Evolutionary conservation across 2,888 invertebrate species (phyloP), one percentile per base, ranked within the genome.

Genomic region (Nymphalis urticae): DNA sequence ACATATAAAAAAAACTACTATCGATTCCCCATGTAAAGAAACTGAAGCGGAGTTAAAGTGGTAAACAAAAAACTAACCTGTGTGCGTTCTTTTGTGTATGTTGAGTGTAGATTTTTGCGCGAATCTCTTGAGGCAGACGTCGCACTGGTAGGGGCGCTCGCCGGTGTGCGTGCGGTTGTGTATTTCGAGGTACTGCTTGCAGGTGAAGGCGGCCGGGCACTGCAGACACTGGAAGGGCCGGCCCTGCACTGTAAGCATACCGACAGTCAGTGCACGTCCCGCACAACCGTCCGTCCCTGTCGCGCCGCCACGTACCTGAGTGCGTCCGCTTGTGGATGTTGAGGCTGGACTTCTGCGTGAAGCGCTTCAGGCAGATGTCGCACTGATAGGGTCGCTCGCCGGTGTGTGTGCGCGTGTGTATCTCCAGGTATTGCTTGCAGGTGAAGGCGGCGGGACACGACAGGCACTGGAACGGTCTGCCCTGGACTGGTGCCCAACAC

Each of bases 301-400:
- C 77, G 82, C 84, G 83, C 83, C 75, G 73, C 75, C 74, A 87
- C 90, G 79, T 92, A 93, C 93, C 93, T 82, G 96, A 95, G 86
- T 96, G 96, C 76, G 95, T 95, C 83, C 96, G 94, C 86, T 96
- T 96, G 93, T 96, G 96, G 76, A 96, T 96, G 92, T 96, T 96
- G 80, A 96, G 93, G 87, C 96, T 96, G 84, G 96, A 96, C 88
- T 96, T 96, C 92, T 96, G 96, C 74, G 96, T 96, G 92, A 96
- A 96, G 83, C 96, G 94, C 92, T 96, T 96, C 82, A 95, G 93
- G 89, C 96, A 96, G 83, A 95, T 93, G 89, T 95, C 95, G 89
- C 96, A 96, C 88, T 96, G 93, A 89, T 93, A 94, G 70, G 93
- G 93, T 70, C 93, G 93, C 90, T 93, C 93, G 80, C 93, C 93